Evolutionary conservation across 2,113 vertebrate species (phyloP).

Genomic region (Ia io): DNA sequence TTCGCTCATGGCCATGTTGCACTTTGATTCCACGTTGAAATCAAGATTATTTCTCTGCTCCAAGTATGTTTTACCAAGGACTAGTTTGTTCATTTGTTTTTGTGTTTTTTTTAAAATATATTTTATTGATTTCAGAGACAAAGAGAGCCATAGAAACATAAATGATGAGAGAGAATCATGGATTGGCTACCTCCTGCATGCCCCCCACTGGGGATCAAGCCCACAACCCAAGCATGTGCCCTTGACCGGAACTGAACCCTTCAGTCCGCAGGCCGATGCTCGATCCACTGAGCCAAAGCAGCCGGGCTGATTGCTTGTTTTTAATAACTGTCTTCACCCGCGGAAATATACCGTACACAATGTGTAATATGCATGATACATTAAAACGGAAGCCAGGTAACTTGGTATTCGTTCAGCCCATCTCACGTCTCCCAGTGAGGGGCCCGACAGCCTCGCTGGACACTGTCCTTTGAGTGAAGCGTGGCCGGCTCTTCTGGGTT

Average conservation of each 20-base stretch:
- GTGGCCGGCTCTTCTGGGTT: slow-evolving; percentile 30
- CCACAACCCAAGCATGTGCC: no score
- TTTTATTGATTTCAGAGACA: no score
- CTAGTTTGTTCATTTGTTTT: not conserved
- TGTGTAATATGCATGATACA: not conserved
- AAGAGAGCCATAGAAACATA: no score
- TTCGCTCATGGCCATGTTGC: not conserved
- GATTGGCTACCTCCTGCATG: no score
- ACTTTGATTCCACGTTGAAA: not conserved
- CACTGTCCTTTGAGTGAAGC: slow-evolving; percentile 31
- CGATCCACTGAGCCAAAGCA: no score
- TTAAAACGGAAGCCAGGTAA: not conserved
- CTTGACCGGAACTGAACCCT: no score
- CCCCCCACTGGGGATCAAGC: no score
- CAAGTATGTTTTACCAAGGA: not conserved
- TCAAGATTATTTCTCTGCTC: not conserved
- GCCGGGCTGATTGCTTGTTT: not conserved
- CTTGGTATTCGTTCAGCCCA: not conserved
- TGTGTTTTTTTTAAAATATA: no score
- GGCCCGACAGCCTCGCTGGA: slow-evolving; percentile 19
- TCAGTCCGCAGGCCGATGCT: no score
- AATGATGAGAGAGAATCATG: no score
- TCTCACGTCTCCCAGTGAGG: not conserved
- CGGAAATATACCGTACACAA: not conserved
- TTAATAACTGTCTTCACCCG: not conserved